Evolutionary conservation across 2,888 invertebrate species (phyloP), one percentile per base, ranked within the genome.

Genomic region (Shargacucullia verbasci): DNA sequence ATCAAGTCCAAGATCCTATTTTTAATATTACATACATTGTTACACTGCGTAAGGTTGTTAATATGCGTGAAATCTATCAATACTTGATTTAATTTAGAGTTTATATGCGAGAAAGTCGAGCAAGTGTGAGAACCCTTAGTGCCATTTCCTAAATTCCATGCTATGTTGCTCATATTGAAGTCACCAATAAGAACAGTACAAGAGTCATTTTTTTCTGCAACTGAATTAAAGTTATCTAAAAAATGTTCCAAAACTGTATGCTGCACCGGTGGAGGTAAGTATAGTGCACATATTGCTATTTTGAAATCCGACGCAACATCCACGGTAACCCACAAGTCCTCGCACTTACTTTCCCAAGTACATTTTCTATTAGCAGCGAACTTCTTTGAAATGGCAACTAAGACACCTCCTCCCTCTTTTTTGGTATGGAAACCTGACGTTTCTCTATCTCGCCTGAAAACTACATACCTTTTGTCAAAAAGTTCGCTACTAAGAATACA

Each of bases 241-340:
- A 55, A 55, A 11, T 47, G 35, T 3, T 55, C 41, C 35, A 55
- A 41, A 7, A 15, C 29, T 14, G 5, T 3, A 15, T 2, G 4
- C 0, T 15, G 12, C 4, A 55, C 46, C 7, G 55, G 55, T 1
- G 55, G 46, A 0, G 55, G 55, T 12, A 55, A 11, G 15, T 55
- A 55, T 0, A 46, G 37, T 15, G 47, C 40, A 20, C 37, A 43
- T 7, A 55, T 11, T n/a, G 33, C 35, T 7, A 55, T 14, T 29
- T 37, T n/a, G n/a, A n/a, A n/a, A n/a, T n/a, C n/a, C n/a, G n/a
- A n/a, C n/a, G n/a, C n/a, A n/a, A n/a, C n/a, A n/a, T n/a, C n/a
- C n/a, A n/a, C n/a, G n/a, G n/a, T n/a, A n/a, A n/a, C n/a, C n/a
- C n/a, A n/a, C n/a, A n/a, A n/a, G n/a, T n/a, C n/a, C n/a, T n/a